Evolutionary conservation across 2,888 invertebrate species (phyloP), one percentile per base, ranked within the genome.

Genomic region (Emesis furor): DNA sequence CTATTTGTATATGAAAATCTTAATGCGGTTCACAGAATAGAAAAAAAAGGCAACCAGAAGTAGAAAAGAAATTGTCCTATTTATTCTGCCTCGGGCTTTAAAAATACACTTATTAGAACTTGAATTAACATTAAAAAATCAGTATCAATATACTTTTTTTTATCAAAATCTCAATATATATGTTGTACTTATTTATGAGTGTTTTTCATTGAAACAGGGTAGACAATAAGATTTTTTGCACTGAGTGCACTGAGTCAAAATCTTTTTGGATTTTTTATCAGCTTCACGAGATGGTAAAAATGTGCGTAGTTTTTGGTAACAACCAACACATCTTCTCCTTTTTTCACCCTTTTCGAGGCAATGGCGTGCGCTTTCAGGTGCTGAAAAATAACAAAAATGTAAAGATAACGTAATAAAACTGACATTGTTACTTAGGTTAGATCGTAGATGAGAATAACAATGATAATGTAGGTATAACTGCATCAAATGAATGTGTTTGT

Each of bases 401-500:
- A 55, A 55, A 55, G 55, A 55, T 55, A 55, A 55, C 55, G 55
- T 55, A 55, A 55, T 55, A 55, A 55, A 55, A 55, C 55, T 55
- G 55, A 55, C 55, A 55, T 55, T 55, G 55, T 55, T 55, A 55
- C 55, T 55, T 55, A 55, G 55, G 55, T 55, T 55, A 55, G 55
- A 55, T 55, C 55, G 55, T 55, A 55, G 55, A 55, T 55, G 55
- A 55, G 55, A 55, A 55, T 76, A 82, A 82, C 75, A 81, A 81
- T 81, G 82, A 82, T 82, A 82, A 82, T 77, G 77, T 77, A 69
- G 77, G 77, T 77, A 77, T 77, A 77, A 77, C 77, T 77, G 69
- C 82, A 78, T 78, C 78, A 79, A 80, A 80, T 80, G 77, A 83
- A 78, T 83, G 77, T 83, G 79, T 76, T 80, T 78, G 77, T 77